phyloP scores from a whole-genome alignment of 2,113 vertebrate genomes.

The Phalacrocorax pelagicus region DNA sequence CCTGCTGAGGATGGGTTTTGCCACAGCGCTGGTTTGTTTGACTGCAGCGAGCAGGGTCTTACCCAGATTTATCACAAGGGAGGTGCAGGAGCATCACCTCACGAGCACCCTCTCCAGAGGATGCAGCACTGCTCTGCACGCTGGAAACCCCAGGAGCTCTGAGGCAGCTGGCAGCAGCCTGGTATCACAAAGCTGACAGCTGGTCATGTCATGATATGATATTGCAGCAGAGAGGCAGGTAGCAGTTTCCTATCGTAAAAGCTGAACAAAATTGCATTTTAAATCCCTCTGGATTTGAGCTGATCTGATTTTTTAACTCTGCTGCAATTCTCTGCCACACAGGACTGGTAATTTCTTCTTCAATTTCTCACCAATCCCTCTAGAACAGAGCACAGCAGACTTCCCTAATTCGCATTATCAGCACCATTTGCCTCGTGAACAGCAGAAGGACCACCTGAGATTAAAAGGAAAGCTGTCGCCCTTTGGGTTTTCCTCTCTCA shows the following conservation, averaged over 20 bases:
- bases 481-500: background rate
- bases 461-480: background rate
- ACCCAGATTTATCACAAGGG: fast-evolving
- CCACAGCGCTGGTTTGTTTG: background rate
- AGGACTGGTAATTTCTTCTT: background rate
- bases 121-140: background rate
- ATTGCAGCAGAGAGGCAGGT: background rate
- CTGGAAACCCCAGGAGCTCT: background rate
- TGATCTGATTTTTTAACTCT: background rate
- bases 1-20: background rate
- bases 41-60: fast-evolving
- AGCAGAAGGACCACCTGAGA: background rate
- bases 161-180: background rate
- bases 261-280: background rate
- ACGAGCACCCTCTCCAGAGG: fast-evolving
- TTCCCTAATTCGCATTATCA: background rate
- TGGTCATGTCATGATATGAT: fast-evolving
- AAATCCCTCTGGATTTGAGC: background rate
- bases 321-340: background rate
- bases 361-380: background rate
- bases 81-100: background rate
- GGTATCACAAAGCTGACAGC: background rate
- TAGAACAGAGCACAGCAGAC: background rate
- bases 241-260: background rate
- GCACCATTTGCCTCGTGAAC: background rate